Percentiles rank a stretch among this genome's conserved stretches.
Conservation (phyloP, 2,797 vertebrate species). For the Artibeus jamaicensis region DNA sequence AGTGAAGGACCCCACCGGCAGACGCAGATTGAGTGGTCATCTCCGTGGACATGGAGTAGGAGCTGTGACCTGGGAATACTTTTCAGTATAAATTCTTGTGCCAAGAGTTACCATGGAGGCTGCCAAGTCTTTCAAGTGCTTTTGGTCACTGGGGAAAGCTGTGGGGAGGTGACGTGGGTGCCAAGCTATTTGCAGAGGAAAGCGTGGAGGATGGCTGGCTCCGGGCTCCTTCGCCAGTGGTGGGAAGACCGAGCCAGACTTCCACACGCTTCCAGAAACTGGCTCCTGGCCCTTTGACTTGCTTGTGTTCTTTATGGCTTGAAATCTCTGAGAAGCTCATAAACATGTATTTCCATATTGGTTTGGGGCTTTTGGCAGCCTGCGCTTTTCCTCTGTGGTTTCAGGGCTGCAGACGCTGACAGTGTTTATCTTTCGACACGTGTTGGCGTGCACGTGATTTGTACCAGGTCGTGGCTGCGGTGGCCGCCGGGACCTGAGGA, state of each 20-base stretch:
- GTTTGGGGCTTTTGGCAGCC: constrained; percentile 69
- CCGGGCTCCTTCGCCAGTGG: neutral
- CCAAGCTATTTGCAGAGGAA: neutral
- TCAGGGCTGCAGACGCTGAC: constrained; percentile 76
- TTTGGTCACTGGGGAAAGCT: neutral
- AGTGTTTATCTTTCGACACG: neutral
- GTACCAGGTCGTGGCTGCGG: neutral
- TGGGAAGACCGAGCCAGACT: neutral
- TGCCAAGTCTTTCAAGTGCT: neutral
- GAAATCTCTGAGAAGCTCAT: constrained; percentile 67
- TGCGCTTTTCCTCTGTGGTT: constrained; percentile 60
- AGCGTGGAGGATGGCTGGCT: neutral
- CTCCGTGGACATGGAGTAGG: neutral
- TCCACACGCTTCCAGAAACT: neutral
- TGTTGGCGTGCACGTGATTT: neutral
- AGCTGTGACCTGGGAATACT: neutral
- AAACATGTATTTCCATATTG: constrained; percentile 69
- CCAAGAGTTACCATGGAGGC: neutral
- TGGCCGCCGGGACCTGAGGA: neutral
- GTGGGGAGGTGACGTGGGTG: neutral
- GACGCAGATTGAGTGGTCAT: neutral
- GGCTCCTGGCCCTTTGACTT: constrained; percentile 47
- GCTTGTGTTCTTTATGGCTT: constrained; percentile 48
- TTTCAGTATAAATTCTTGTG: neutral
- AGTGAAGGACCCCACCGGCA: neutral